Evolutionary conservation across 2,888 invertebrate genomes (phyloP).

Genomic region (Acleris laterana): DNA sequence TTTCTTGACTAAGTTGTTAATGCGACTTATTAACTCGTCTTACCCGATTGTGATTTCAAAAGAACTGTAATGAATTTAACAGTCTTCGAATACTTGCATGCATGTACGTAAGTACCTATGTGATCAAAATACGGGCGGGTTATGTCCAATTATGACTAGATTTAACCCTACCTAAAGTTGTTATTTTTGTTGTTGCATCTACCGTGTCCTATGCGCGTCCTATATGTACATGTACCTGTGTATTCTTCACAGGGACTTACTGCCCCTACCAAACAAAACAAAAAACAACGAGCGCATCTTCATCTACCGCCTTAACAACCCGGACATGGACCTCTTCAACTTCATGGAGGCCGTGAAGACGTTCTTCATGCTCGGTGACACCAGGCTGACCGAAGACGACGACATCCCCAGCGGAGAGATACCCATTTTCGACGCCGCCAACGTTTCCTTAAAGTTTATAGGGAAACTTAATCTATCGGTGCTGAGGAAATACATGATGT

Average conservation of each 20-base stretch:
- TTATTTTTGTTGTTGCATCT: too few relatives aligned
- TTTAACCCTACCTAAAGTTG: too few relatives aligned
- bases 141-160: too few relatives aligned
- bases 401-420: slow-evolving; percentile 87
- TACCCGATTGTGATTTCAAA: neutral
- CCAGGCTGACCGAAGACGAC: slow-evolving; percentile 85
- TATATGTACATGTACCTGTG: too few relatives aligned
- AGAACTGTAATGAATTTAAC: neutral
- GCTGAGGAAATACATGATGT: slow-evolving; percentile 88
- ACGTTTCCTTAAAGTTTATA: slow-evolving; percentile 86
- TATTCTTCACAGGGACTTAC: slow-evolving; percentile 84
- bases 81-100: neutral
- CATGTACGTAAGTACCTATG: neutral
- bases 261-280: slow-evolving; percentile 87
- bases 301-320: slow-evolving; percentile 86
- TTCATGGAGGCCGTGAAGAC: slow-evolving; percentile 87
- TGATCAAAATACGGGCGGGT: too few relatives aligned
- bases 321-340: slow-evolving; percentile 86
- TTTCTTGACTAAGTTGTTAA: too few relatives aligned
- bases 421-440: slow-evolving; percentile 88
- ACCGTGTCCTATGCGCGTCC: too few relatives aligned
- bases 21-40: too few relatives aligned
- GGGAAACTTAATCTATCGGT: slow-evolving; percentile 86
- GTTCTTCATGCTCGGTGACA: slow-evolving; percentile 90
- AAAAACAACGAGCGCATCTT: slow-evolving; percentile 87